These are phyloP conservation scores for Pollenia griseotomentosa DNA, from an alignment of 2,888 invertebrate species.

Conservation along the genomic window DNA sequence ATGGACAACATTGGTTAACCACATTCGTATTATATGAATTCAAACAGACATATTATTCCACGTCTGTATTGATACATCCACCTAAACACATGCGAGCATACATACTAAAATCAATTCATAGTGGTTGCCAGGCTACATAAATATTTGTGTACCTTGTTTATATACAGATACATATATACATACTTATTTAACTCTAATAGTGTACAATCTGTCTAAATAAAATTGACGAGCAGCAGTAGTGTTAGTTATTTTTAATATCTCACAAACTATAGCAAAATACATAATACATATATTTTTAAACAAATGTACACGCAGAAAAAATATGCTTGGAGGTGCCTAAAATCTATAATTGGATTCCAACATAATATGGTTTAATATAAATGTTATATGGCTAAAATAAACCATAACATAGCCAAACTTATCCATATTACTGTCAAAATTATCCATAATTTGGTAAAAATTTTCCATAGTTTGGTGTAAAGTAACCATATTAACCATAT, in stretches of 20 bases:
- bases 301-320: too few species aligned
- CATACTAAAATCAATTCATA: neutral
- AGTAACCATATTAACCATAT: too few species aligned
- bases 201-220: constrained; percentile 38
- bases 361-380: too few species aligned
- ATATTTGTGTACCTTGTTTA: neutral
- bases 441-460: too few species aligned
- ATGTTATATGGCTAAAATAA: too few species aligned
- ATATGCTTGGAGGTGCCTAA: too few species aligned
- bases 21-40: constrained; percentile 75
- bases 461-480: too few species aligned
- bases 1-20: constrained; percentile 83
- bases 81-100: neutral
- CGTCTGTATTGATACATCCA: neutral
- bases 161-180: neutral
- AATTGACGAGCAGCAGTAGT: neutral
- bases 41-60: constrained; percentile 35
- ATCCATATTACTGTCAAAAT: too few species aligned
- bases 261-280: neutral
- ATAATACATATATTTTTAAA: too few species aligned
- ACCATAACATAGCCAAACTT: too few species aligned
- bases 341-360: too few species aligned
- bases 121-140: too few species aligned
- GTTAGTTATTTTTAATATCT: constrained; percentile 15
- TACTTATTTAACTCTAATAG: neutral